Evolutionary conservation across 2,797 vertebrate genomes (phyloP).

Genomic region (Antrozous pallidus): DNA sequence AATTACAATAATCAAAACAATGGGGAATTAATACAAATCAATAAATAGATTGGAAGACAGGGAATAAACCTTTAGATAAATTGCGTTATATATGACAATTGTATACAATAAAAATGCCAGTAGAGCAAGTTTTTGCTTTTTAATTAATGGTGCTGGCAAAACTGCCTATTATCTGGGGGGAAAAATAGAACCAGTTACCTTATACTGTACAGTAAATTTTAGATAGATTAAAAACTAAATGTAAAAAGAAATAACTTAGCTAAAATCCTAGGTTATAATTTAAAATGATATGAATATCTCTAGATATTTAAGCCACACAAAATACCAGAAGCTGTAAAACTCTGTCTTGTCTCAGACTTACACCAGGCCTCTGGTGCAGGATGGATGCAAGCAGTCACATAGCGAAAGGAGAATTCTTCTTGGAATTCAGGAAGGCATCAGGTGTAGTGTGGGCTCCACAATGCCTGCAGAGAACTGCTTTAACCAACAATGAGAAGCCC

Average conservation of each 20-base stretch:
- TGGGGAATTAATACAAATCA: not conserved
- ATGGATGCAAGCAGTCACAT: not conserved
- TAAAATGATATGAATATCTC: not conserved
- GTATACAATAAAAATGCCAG: not conserved
- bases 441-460: not conserved
- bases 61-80: not conserved
- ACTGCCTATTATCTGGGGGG: not conserved
- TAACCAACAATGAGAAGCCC: not conserved
- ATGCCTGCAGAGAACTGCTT: not conserved
- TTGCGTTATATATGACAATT: not conserved
- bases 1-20: conserved; percentile 27
- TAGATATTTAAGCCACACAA: not conserved
- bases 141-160: not conserved
- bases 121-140: not conserved
- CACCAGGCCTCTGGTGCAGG: not conserved
- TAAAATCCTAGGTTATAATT: not conserved
- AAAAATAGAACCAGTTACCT: not conserved
- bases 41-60: not conserved
- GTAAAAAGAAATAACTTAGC: not conserved
- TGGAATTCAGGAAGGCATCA: not conserved
- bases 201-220: not conserved
- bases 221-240: not conserved
- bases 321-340: not conserved
- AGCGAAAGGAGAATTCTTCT: not conserved
- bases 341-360: not conserved